Conservation (phyloP, 2,113 vertebrate species). For the Nerophis ophidion region DNA sequence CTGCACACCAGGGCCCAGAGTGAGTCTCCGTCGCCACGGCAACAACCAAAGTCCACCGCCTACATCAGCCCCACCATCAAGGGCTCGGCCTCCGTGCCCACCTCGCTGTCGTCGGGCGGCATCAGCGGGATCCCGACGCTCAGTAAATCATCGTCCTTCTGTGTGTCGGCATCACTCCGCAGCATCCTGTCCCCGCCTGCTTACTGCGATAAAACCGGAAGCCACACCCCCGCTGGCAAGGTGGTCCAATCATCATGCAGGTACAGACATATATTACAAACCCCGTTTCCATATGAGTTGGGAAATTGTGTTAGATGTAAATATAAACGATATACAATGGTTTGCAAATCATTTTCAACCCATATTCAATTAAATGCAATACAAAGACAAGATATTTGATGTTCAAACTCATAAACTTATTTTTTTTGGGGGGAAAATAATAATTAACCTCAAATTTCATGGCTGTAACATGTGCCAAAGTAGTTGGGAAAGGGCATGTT, state of each 20-base stretch:
- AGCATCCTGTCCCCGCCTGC: constrained; percentile 81
- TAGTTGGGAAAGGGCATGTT: no score
- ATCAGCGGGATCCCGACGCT: constrained; percentile 78
- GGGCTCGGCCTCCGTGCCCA: constrained; percentile 61
- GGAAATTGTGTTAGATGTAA: no score
- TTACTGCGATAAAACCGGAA: constrained; percentile 44
- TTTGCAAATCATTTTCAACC: no score
- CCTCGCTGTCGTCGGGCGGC: constrained; percentile 61
- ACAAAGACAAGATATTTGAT: no score
- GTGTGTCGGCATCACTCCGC: constrained; percentile 57
- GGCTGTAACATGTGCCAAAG: no score
- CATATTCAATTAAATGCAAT: no score
- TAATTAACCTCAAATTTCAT: no score
- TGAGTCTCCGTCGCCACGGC: constrained; percentile 74
- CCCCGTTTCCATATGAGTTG: no score
- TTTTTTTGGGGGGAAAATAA: no score
- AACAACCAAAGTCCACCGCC: constrained; percentile 85
- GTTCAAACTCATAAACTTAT: no score
- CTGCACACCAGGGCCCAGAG: constrained; percentile 85
- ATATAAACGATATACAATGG: no score
- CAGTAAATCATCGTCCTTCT: constrained; percentile 70
- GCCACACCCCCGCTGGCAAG: constrained; percentile 69
- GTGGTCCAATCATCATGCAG: constrained; percentile 82
- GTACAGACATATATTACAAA: constrained; percentile 63
- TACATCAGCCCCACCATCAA: constrained; percentile 90